These are phyloP conservation scores for Andinoacara biseriatus DNA, from an alignment of 2,113 vertebrate species.

Conservation along the genomic window DNA sequence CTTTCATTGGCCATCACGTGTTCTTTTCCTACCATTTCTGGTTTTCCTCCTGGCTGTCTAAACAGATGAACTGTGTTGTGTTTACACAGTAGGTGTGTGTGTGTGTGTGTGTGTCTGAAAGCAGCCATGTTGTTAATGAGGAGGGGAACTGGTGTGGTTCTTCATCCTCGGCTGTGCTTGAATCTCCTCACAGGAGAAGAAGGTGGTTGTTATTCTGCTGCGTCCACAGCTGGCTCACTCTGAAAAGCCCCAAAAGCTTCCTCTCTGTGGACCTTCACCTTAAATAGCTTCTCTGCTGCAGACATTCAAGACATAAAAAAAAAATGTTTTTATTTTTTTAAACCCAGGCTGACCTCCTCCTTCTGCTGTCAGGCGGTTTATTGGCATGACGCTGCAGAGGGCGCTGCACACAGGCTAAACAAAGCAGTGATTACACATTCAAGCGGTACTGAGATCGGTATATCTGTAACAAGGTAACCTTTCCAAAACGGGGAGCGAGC, in stretches of 20 bases:
- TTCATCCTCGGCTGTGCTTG: conserved; percentile 1
- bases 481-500: conserved; percentile 46
- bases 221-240: neutral
- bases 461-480: conserved; percentile 38
- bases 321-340: neutral
- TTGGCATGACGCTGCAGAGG: neutral
- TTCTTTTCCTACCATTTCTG: neutral
- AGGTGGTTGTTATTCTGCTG: conserved; percentile 22
- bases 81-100: neutral
- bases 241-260: conserved; percentile 19
- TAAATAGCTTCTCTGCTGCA: conserved; percentile 33
- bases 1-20: neutral
- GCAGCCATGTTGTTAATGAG: conserved; percentile 47
- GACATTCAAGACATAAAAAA: conserved; percentile 28
- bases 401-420: neutral
- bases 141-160: conserved; percentile 1
- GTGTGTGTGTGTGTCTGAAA: neutral
- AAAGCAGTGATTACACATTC: neutral
- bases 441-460: neutral
- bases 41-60: conserved; percentile 1
- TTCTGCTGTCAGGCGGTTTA: conserved; percentile 16
- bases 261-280: conserved; percentile 32
- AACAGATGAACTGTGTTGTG: conserved; percentile 24
- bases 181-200: neutral
- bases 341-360: conserved; percentile 20